Base-by-base conservation (phyloP, 2,797 vertebrate genomes). In the Sitta carolinensis region DNA sequence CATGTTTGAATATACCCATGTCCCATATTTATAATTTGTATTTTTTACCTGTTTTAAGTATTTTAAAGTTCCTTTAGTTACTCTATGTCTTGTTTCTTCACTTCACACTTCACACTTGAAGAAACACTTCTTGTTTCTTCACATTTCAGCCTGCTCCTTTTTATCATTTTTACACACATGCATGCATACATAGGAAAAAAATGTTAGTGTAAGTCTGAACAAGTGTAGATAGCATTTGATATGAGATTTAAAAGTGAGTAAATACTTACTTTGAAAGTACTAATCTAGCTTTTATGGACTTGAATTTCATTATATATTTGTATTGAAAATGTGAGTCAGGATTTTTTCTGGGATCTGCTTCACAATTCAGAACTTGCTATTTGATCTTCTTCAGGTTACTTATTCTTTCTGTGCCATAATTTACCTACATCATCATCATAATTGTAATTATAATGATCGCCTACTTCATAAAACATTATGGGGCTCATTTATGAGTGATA, bases 261-360 rank as follows among this genome's bases (percentile, higher is more conserved):
- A 96, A 96, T 75, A 25, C 66, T 55, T 83, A 67, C 61, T 95
- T 90, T 79, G 67, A 91, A 93, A 84, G 64, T 74, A 79, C 47
- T 93, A 74, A 92, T 90, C 67, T 84, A 79, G 87, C 38, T 93
- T 94, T 94, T 94, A 93, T 91, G 51, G 66, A 86, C 69, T 84
- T 75, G 20, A 75, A 88, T 95, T 93, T 96, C 76, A 76, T 90
- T 94, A 72, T 93, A 76, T 94, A 92, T 96, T 88, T 91, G 55
- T 94, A 97, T 88, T 91, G 85, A 95, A 95, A 94, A 95, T 82
- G 27, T 88, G 94, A 92, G 79, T 94, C 94, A 91, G 74, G 42
- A 70, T 63, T 73, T 92, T 85, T 96, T 79, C 57, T 86, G 63
- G 82, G 38, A 69, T 96, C 85, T 96, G 42, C 89, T 93, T 91